Evolutionary conservation across 2,888 invertebrate genomes (phyloP), one percentile per base, ranked within the genome.

Genomic region (Schizaphis graminum): DNA sequence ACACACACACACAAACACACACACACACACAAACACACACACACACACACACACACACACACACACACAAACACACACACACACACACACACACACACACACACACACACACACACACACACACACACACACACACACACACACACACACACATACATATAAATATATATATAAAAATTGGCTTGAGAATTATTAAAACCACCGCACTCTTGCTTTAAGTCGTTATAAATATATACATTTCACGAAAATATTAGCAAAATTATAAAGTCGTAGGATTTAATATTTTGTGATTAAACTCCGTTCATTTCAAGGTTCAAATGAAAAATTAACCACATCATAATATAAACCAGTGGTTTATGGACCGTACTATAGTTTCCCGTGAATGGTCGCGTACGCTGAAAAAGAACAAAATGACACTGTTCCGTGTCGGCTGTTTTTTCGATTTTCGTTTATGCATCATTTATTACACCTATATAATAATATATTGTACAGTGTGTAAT

Each of bases 391-490:
- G 35, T 77, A 77, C 21, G 7, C 21, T 77, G 35, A 77, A 77
- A 77, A 77, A 35, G 8, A 77, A 35, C 7, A 21, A 77, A 77
- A 77, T 8, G 77, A 77, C 77, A 41, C 77, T 35, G 77, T 77
- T 77, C 77, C 35, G 77, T 77, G 77, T 77, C 77, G 21, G 8
- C 77, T 86, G 8, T 86, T 86, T 44, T 47, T 47, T 5, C 35
- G 16, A 21, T 85, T 85, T 85, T 86, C 77, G 21, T 77, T 77
- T 77, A 77, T 77, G 35, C 77, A 77, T 77, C 77, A 77, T 77
- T 35, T 35, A 35, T 61, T 61, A 61, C 77, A 77, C 35, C 77
- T 77, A 24, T 77, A 21, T 77, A 35, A 41, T 77, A 35, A 77
- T 77, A 67, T 77, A 21, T 41, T 77, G 35, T 77, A 35, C 1